A percentile compares a stretch with the other conserved stretches of the same genome.
Conservation (phyloP, 2,113 vertebrate genomes). For the Oxyura jamaicensis region DNA sequence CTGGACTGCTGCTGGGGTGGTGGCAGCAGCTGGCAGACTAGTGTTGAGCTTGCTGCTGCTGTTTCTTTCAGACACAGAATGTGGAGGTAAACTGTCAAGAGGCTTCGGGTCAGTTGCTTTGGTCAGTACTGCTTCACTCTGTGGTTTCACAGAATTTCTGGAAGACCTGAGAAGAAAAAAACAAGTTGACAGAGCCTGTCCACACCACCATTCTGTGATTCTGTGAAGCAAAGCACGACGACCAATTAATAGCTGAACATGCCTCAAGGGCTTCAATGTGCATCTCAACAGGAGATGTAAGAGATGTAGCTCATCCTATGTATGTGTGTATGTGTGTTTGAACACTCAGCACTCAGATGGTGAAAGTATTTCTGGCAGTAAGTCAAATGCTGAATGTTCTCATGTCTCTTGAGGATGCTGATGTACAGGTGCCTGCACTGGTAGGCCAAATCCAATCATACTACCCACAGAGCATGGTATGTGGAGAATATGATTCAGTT, state of each 20-base stretch:
- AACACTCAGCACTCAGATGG: background rate
- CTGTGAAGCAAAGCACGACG: background rate
- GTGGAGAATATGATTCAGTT: background rate
- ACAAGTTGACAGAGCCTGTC: background rate
- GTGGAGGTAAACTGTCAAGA: slow-evolving; percentile 28
- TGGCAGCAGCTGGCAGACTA: background rate
- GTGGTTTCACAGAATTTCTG: slow-evolving; percentile 69
- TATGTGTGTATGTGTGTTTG: background rate
- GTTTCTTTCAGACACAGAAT: background rate
- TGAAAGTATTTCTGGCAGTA: background rate
- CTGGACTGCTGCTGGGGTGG: background rate
- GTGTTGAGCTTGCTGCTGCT: background rate
- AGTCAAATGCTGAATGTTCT: background rate
- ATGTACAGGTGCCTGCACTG: background rate
- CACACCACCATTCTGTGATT: background rate
- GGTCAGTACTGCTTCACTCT: slow-evolving; percentile 43
- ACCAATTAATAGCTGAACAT: background rate
- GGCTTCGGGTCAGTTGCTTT: slow-evolving; percentile 58
- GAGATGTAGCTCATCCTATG: background rate
- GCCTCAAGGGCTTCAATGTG: background rate
- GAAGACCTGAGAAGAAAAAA: slow-evolving; percentile 64
- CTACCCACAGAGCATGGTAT: background rate
- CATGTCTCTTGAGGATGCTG: background rate
- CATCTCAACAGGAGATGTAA: background rate
- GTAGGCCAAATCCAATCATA: background rate